Base-by-base conservation (phyloP, 1,140 invertebrate species). In the Streblospio benedicti region DNA sequence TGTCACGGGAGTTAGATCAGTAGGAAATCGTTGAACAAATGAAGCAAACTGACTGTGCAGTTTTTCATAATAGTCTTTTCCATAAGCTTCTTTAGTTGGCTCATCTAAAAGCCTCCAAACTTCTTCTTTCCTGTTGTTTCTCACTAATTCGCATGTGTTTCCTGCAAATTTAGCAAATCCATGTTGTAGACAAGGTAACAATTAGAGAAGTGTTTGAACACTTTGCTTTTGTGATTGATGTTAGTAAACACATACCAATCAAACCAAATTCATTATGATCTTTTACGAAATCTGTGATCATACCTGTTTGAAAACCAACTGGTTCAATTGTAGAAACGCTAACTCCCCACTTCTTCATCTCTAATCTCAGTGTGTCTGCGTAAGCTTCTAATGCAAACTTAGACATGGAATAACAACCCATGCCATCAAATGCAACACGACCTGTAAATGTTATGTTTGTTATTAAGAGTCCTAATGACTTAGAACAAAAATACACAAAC, bases 241-340 rank as follows among this genome's bases (percentile, higher is more conserved):
- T n/a, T n/a, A n/a, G n/a, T n/a, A n/a, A n/a, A n/a, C n/a, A n/a
- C n/a, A n/a, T n/a, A n/a, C n/a, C n/a, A n/a, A n/a, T n/a, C n/a
- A n/a, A n/a, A n/a, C n/a, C n/a, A n/a, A n/a, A n/a, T n/a, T n/a
- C n/a, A n/a, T n/a, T n/a, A n/a, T n/a, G n/a, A n/a, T n/a, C n/a
- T n/a, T n/a, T n/a, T n/a, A n/a, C n/a, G n/a, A n/a, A n/a, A n/a
- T n/a, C n/a, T n/a, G n/a, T n/a, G n/a, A n/a, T n/a, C 59, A 65
- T 68, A 81, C 81, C 72, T 74, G 75, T 82, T 73, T 23, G 75
- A 52, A 85, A 89, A 71, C 81, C 70, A 28, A 66, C 67, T 2
- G 90, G 88, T 67, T 91, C 89, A 47, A 93, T 86, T 18, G 91
- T 83, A 77, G 66, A 86, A 81, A 81, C 91, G 83, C 64, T 76